Conservation (phyloP, 2,888 invertebrate genomes). For the Leptopilina syphax region DNA sequence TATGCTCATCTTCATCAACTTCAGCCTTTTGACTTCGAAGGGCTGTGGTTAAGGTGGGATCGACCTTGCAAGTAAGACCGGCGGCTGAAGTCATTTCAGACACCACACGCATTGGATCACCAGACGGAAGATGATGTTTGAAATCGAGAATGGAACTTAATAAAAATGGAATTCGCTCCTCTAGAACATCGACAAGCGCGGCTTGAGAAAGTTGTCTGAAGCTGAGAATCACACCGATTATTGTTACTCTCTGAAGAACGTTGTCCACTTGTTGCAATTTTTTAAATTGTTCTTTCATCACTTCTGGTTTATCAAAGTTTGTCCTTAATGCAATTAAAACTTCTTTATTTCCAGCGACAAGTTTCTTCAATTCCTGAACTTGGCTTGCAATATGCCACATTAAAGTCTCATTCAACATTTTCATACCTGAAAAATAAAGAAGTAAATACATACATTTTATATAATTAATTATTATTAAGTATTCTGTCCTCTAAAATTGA, state of each 20-base stretch:
- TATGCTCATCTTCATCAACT: constrained; percentile 93
- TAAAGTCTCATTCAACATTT: constrained; percentile 95
- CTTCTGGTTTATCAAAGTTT: constrained; percentile 98
- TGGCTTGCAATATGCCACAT: constrained; percentile 99
- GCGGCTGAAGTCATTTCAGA: constrained; percentile 99
- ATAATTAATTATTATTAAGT: neutral
- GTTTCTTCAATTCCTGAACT: constrained; percentile 95
- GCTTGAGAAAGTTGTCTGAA: constrained; percentile 96
- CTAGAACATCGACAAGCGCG: constrained; percentile 94
- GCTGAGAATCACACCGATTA: constrained; percentile 97
- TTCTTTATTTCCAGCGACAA: constrained; percentile 95
- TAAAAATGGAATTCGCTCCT: constrained; percentile 96
- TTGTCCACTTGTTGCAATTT: constrained; percentile 94
- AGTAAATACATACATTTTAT: neutral
- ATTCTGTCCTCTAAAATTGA: too few relatives aligned
- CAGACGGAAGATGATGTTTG: constrained; percentile 92
- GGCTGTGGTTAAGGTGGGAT: constrained; percentile 94
- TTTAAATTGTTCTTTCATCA: constrained; percentile 97
- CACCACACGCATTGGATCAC: constrained; percentile 93
- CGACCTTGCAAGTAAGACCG: constrained; percentile 95
- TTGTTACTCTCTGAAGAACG: constrained; percentile 97
- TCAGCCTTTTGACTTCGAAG: constrained; percentile 93
- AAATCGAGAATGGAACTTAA: constrained; percentile 97
- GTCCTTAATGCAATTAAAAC: constrained; percentile 92
- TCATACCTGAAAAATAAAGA: constrained; percentile 83